Conservation (phyloP, 35 echinoderm and acorn worm genomes). For the Heliocidaris erythrogramma region DNA sequence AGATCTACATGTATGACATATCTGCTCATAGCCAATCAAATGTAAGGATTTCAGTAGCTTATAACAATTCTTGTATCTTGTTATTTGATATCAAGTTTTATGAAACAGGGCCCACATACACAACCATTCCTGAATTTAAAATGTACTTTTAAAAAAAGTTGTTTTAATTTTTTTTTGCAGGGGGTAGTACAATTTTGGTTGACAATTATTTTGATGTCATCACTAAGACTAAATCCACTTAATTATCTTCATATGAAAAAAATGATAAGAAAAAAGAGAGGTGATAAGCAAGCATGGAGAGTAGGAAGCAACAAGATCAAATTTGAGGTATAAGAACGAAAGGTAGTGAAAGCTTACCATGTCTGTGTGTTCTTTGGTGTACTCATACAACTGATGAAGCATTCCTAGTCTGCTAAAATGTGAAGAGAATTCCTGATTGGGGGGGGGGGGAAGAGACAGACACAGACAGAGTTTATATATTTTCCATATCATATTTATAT, state of each 20-base stretch:
- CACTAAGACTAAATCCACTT: neutral
- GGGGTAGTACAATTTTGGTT: neutral
- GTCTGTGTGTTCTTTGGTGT: conserved; percentile 45
- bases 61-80: no score
- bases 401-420: conserved; percentile 39
- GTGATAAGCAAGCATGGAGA: no score
- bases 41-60: no score
- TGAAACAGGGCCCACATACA: no score
- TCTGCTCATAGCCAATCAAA: no score
- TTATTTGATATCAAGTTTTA: no score
- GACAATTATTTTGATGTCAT: neutral
- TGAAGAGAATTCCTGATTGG: conserved; percentile 5
- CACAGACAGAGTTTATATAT: neutral
- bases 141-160: no score
- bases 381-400: conserved; percentile 41
- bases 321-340: neutral
- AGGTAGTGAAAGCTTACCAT: conserved; percentile 14
- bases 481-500: neutral
- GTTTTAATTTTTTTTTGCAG: neutral
- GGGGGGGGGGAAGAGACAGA: neutral
- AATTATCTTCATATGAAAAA: no score
- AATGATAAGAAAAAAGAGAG: no score
- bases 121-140: no score
- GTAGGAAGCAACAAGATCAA: neutral
- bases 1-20: no score